Base-by-base conservation (phyloP, 2,888 invertebrate species). In the Masnerella sp. region DNA sequence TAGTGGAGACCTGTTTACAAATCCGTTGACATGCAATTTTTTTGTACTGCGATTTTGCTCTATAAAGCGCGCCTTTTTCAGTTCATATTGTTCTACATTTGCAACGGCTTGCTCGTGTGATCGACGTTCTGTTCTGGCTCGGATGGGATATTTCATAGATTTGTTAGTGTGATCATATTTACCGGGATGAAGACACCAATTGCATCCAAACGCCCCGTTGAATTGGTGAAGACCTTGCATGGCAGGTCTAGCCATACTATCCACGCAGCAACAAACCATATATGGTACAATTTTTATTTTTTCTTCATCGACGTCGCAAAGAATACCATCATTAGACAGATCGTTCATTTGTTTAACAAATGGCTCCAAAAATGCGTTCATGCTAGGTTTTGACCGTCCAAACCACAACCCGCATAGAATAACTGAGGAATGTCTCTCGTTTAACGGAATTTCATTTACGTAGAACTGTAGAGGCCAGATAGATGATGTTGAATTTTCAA, bases 381-480 rank as follows among this genome's bases (percentile, higher is more conserved):
- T 47, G 7, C n/a, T 9, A 15, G 47, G 47, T 17, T 47, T 47
- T n/a, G 30, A 30, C 1, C 17, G 18, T 7, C 47, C 47, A 47
- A 47, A 47, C 47, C 47, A 47, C 30, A 47, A 47, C 2, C 47
- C 47, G n/a, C 30, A 30, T 11, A 47, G 9, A 8, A 30, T 30
- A 30, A 30, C 8, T 9, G 8, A 11, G 2, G 7, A 2, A 15
- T 30, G 28, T 30, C 47, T 28, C 2, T 15, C 47, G n/a, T 15
- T 3, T n/a, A 49, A 61, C 15, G 68, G 68, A 8, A 77, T 9
- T 28, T 78, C 77, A 62, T 75, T 79, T 1, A 77, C 42, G 11
- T 61, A 54, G 15, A 75, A 45, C 25, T 67, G 52, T 11, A 75
- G 59, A 22, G 71, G 68, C 70, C 71, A 75, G 4, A 25, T 7